A percentile compares a stretch with the other conserved stretches of the same genome.
phyloP scores from a whole-genome alignment of 1,140 invertebrate species.

The Drosophila punjabiensis region DNA sequence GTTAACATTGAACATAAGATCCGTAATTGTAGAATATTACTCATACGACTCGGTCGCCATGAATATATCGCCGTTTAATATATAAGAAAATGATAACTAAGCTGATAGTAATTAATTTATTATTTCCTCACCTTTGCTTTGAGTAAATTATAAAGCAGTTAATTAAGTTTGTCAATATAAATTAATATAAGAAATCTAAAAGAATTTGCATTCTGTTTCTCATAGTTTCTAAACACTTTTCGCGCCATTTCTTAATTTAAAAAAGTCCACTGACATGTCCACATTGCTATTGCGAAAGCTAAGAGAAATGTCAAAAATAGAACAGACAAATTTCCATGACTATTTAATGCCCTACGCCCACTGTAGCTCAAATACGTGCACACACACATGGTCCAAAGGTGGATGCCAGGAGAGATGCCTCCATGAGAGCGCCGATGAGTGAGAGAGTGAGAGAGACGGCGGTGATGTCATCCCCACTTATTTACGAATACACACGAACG shows the following conservation, averaged over 20 bases:
- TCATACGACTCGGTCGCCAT: not conserved
- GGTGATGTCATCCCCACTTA: conserved; percentile 77
- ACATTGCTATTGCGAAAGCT: conserved; percentile 15
- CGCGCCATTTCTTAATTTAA: not conserved
- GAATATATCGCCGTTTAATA: too few species aligned
- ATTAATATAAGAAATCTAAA: not conserved
- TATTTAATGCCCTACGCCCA: conserved; percentile 27
- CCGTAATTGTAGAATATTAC: not conserved
- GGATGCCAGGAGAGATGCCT: conserved; percentile 43
- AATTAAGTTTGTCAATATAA: not conserved
- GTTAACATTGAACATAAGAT: not conserved
- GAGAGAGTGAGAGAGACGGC: conserved; percentile 38
- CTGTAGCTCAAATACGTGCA: conserved; percentile 38
- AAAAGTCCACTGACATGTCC: not conserved
- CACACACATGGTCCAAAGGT: conserved; percentile 53
- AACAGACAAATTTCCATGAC: conserved; percentile 3
- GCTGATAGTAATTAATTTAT: not conserved
- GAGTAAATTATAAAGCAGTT: not conserved
- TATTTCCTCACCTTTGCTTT: rapidly evolving
- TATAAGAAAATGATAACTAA: not conserved
- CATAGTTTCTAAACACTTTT: not conserved
- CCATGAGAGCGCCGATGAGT: conserved; percentile 23
- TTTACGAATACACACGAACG: conserved; percentile 46
- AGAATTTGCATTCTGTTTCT: not conserved
- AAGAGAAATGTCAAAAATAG: conserved; percentile 22